Evolutionary conservation across 2,888 invertebrate genomes (phyloP), one percentile per base, ranked within the genome.

Genomic region (Caenorhabditis sinica): DNA sequence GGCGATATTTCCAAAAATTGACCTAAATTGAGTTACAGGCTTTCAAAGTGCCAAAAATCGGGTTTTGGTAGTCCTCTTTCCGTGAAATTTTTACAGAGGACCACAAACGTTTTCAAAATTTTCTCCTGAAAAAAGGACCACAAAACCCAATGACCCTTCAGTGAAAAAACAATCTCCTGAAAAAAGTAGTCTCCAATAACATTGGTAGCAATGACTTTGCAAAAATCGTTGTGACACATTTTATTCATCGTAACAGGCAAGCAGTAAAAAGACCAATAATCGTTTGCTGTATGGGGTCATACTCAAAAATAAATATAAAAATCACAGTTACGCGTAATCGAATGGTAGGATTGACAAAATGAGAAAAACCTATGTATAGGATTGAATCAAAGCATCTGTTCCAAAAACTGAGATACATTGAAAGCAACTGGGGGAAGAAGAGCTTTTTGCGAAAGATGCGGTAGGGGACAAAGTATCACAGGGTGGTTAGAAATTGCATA

Each of bases 261-360:
- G 49, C 28, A 23, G 28, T 9, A 13, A 17, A 56, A 11, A 28
- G 28, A 28, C 25, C 56, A 56, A 13, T 15, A 56, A 4, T 25
- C 2, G 15, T 56, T 56, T 56, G 28, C 49, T n/a, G 11, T 5
- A 53, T n/a, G 5, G 15, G 25, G 25, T 56, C 15, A 25, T 13
- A 56, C 25, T 17, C 25, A 56, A 56, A 61, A 61, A 30, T 30
- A 23, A 61, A 25, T 40, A 61, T 30, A n/a, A n/a, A 49, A 23
- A 45, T 68, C 51, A 68, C 51, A 68, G 23, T 15, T 51, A 68
- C 68, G 51, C 68, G 68, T 68, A 68, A 66, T 66, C 49, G 20
- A 53, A 36, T 13, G 51, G 20, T 36, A 20, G 33, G 17, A 33
- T 36, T 51, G 33, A 68, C 13, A 30, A 69, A 11, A 25, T 69